phyloP scores from a whole-genome alignment of 2,888 invertebrate genomes.

The Eustalomyia histrio region DNA sequence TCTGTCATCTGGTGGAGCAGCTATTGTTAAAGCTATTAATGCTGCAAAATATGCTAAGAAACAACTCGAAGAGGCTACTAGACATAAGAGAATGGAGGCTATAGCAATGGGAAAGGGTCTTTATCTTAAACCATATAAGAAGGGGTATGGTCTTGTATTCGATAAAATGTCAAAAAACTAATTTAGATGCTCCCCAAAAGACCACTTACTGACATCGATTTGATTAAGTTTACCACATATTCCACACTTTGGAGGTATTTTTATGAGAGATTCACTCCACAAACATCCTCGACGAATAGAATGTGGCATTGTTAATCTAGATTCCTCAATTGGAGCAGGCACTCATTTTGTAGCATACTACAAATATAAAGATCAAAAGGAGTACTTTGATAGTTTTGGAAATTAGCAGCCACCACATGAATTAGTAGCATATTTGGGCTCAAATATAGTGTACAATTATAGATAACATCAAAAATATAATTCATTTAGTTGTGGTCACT shows the following conservation, averaged over 20 bases:
- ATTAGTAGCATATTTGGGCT: too few species aligned
- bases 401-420: slow-evolving; percentile 72
- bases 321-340: slow-evolving; percentile 67
- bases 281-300: slow-evolving; percentile 16
- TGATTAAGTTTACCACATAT: not conserved
- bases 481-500: too few species aligned
- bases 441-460: too few species aligned
- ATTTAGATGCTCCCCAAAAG: not conserved
- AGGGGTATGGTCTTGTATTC: too few species aligned
- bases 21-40: too few species aligned
- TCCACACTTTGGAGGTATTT: slow-evolving; percentile 71
- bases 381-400: slow-evolving; percentile 76
- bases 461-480: too few species aligned
- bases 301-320: slow-evolving; percentile 67
- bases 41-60: too few species aligned
- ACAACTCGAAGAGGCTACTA: too few species aligned
- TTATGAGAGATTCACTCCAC: slow-evolving; percentile 45
- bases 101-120: too few species aligned
- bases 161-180: not conserved
- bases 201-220: slow-evolving; percentile 2
- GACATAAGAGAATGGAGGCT: too few species aligned
- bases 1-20: too few species aligned
- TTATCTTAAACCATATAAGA: too few species aligned
- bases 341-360: slow-evolving; percentile 75
- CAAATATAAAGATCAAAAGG: slow-evolving; percentile 68